Evolutionary conservation across 2,797 vertebrate genomes (phyloP).

Genomic region (Sebastes elongatus): DNA sequence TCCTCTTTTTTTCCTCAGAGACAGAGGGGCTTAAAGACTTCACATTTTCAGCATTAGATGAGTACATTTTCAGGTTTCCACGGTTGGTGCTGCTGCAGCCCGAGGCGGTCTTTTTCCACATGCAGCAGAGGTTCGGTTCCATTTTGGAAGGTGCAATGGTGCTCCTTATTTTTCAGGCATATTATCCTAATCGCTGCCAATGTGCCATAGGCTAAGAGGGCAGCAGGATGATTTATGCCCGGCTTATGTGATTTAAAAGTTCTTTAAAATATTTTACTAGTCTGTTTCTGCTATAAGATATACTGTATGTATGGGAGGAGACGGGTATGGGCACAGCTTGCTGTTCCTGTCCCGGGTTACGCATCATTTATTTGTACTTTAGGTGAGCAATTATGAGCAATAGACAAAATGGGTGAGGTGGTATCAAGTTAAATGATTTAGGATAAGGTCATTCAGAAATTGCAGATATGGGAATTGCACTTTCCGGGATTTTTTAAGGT

Average conservation of each 20-base stretch:
- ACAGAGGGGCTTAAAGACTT: conserved; percentile 14
- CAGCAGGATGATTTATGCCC: conserved; percentile 63
- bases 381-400: conserved; percentile 50
- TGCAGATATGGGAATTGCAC: conserved; percentile 56
- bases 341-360: conserved; percentile 18
- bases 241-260: conserved; percentile 74
- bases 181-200: conserved; percentile 60
- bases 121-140: conserved; percentile 53
- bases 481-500: conserved; percentile 24
- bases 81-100: conserved; percentile 15
- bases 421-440: conserved; percentile 58
- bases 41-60: conserved; percentile 17
- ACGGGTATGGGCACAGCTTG: conserved; percentile 11
- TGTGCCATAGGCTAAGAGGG: conserved; percentile 59
- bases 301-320: conserved; percentile 29
- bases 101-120: conserved; percentile 56
- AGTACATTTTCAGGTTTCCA: conserved; percentile 49
- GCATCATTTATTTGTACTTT: conserved; percentile 60
- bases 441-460: conserved; percentile 55
- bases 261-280: conserved; percentile 65
- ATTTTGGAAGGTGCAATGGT: conserved; percentile 37
- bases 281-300: conserved; percentile 37
- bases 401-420: conserved; percentile 40
- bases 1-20: background rate
- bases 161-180: conserved; percentile 47